Evolutionary conservation across 2,113 vertebrate genomes (phyloP), one percentile per base, ranked within the genome.

Genomic region (Danio rerio): DNA sequence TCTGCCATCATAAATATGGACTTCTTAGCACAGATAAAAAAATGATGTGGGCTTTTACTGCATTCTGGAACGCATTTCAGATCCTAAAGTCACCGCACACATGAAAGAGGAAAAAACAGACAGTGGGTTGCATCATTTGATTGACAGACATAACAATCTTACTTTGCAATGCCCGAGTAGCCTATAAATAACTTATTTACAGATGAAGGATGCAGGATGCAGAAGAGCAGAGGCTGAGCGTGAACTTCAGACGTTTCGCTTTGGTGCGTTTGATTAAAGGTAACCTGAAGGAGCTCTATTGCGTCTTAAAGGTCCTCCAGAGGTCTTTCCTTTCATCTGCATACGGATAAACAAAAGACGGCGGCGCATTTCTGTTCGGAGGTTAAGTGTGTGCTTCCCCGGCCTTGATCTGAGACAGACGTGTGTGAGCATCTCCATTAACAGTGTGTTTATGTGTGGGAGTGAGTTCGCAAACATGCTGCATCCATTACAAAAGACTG

Each of bases 321-420:
- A 83, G 83, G 73, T 81, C 61, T 78, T 70, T 73, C 72, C 83
- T 85, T 87, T 85, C 83, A 85, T 83, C 86, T 85, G 31, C 58
- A 85, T 81, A 13, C 78, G 59, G 83, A 85, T 81, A 78, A 83
- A 83, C 81, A 55, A 49, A 61, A 65, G 78, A 85, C 40, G 59
- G 5, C 42, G 13, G 78, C 53, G 58, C 81, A 81, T 68, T 71
- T 56, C 69, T 72, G 55, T 62, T 18, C 63, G 0, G 52, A 18
- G 68, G 79, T 87, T 69, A 87, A 85, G 59, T 63, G 70, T 50
- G 62, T 74, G 50, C 31, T 78, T 75, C 31, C 9, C 53, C 77
- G 72, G 18, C 52, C 53, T 59, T 86, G 81, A 79, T 75, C 84
- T 50, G 78, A 80, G 59, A 61, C 63, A 75, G 78, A n/a, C 56